Evolutionary conservation across 2,797 vertebrate species (phyloP).

Genomic region (Pachyuromys duprasi): DNA sequence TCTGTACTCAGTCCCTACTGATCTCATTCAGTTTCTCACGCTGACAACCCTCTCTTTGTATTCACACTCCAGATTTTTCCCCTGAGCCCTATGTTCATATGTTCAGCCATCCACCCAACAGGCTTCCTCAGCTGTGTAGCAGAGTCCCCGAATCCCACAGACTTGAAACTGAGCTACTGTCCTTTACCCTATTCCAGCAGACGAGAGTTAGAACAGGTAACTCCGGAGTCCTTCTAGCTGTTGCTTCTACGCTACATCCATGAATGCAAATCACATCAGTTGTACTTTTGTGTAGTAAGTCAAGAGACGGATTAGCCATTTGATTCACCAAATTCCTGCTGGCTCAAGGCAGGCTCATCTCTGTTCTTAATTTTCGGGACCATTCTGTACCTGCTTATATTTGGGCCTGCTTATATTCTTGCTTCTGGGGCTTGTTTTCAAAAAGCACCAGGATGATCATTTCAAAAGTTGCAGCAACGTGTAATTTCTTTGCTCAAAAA

Average conservation of each 20-base stretch:
- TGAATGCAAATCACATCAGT: not conserved
- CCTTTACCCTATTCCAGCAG: not conserved
- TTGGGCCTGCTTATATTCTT: not conserved
- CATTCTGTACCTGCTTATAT: not conserved
- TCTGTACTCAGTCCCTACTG: not conserved
- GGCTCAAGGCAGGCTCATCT: not conserved
- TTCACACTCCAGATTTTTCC: not conserved
- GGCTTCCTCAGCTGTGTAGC: not conserved
- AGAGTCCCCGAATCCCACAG: not conserved
- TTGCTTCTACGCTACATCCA: not conserved
- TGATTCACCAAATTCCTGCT: not conserved
- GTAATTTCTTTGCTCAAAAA: conserved; percentile 1
- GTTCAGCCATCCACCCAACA: not conserved
- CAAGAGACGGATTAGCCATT: not conserved
- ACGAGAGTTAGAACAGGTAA: not conserved
- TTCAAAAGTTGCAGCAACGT: not conserved
- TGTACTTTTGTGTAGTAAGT: not conserved
- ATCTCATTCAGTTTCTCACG: not conserved
- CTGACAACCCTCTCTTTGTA: not conserved
- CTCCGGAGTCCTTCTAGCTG: not conserved
- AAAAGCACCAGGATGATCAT: not conserved
- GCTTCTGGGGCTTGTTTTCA: not conserved
- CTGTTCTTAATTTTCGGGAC: not conserved
- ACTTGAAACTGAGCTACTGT: not conserved
- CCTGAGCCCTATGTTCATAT: not conserved